Evolutionary conservation across 2,113 vertebrate genomes (phyloP).

Genomic region (Dicrurus megarhynchus): DNA sequence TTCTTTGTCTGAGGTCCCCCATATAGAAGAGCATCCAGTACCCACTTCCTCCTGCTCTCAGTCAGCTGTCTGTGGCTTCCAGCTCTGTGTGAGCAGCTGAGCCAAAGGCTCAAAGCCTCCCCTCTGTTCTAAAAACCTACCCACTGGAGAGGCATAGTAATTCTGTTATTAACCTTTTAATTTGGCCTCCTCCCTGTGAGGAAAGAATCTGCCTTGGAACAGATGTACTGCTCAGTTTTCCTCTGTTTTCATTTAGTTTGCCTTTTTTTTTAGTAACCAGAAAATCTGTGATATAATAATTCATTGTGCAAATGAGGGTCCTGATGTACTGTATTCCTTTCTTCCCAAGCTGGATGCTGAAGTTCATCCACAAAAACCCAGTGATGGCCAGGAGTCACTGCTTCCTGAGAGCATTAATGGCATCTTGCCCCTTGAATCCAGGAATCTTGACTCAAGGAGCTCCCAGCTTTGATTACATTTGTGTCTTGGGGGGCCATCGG

Average conservation of each 20-base stretch:
- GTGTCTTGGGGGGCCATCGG: rapidly evolving
- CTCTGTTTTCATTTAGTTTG: slow-evolving; percentile 3
- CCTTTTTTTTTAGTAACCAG: background rate
- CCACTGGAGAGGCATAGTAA: background rate
- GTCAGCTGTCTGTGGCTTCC: background rate
- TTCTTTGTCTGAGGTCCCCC: background rate
- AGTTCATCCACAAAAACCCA: background rate
- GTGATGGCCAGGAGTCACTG: background rate
- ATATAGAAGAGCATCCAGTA: background rate
- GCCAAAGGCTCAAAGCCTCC: background rate
- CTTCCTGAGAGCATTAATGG: background rate
- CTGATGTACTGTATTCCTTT: background rate
- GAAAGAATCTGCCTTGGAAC: slow-evolving; percentile 6
- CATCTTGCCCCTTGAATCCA: background rate
- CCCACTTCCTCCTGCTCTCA: background rate
- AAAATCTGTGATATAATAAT: background rate
- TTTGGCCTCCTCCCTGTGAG: background rate
- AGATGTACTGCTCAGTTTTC: background rate
- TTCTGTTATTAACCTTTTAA: slow-evolving; percentile 40
- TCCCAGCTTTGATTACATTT: background rate
- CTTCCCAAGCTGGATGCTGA: background rate
- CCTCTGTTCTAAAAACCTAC: background rate
- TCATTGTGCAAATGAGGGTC: background rate
- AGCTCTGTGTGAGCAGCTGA: background rate
- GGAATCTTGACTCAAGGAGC: background rate